phyloP scores from a whole-genome alignment of 2,888 invertebrate genomes.

The Lycaena phlaeas region DNA sequence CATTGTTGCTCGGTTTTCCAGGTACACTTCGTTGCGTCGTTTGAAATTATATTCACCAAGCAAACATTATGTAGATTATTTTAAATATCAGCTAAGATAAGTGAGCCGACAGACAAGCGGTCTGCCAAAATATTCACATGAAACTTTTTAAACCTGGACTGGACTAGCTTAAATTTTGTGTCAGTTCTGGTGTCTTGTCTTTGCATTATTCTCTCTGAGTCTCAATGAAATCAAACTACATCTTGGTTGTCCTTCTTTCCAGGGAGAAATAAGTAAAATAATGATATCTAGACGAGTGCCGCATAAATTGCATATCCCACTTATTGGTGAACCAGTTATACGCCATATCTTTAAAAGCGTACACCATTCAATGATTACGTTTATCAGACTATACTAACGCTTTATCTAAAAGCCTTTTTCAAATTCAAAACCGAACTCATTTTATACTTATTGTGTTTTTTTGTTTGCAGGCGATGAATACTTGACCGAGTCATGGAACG shows the following conservation, averaged over 20 bases:
- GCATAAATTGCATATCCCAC: background rate
- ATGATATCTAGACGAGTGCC: too few species aligned
- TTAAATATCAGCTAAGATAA: too few species aligned
- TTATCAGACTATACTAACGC: conserved; percentile 7
- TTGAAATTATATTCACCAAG: background rate
- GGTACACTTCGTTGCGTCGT: conserved; percentile 18
- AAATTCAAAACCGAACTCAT: background rate
- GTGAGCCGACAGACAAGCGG: too few species aligned
- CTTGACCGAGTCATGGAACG: conserved; percentile 63
- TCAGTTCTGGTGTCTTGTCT: too few species aligned
- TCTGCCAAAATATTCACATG: too few species aligned
- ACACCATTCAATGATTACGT: conserved; percentile 2
- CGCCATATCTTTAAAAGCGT: background rate
- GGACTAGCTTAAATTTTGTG: too few species aligned
- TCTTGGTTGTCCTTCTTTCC: too few species aligned
- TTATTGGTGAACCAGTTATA: too few species aligned
- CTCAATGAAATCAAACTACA: too few species aligned
- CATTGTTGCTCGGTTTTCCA: conserved; percentile 54
- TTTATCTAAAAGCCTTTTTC: conserved; percentile 20
- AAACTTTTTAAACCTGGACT: too few species aligned
- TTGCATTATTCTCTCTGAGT: too few species aligned
- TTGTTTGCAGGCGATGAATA: conserved; percentile 66
- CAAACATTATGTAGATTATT: background rate
- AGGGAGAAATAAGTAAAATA: too few species aligned
- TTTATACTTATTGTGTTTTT: conserved; percentile 11